phyloP scores from a whole-genome alignment of 2,888 invertebrate species.

The Cerceris ruficornis region DNA sequence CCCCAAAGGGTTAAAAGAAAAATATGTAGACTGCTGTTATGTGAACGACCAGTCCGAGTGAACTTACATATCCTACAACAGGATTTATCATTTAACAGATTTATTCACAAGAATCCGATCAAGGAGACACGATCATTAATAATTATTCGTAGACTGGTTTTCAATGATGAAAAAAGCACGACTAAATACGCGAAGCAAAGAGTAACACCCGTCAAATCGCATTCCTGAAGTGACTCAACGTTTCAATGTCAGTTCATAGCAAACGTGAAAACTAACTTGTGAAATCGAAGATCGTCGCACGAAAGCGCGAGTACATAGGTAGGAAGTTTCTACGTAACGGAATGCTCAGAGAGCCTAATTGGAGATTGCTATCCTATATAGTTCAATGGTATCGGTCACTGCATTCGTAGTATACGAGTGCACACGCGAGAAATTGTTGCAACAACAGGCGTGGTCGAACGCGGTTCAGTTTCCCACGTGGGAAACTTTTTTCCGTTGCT shows the following conservation, averaged over 20 bases:
- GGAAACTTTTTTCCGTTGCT: slow-evolving; percentile 10
- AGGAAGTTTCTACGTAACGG: not conserved
- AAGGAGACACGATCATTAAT: too few relatives aligned
- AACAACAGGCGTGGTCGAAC: slow-evolving; percentile 26
- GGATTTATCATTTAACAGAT: too few relatives aligned
- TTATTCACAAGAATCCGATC: too few relatives aligned
- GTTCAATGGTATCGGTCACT: slow-evolving; percentile 31
- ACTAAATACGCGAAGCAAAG: not conserved
- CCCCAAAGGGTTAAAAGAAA: too few relatives aligned
- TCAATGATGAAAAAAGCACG: not conserved
- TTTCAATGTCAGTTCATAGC: not conserved
- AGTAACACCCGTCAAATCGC: slow-evolving; percentile 1
- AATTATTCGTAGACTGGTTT: not conserved
- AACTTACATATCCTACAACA: too few relatives aligned
- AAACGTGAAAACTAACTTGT: too few relatives aligned
- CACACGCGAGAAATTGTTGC: not conserved
- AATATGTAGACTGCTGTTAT: too few relatives aligned
- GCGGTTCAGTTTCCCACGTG: slow-evolving; percentile 31
- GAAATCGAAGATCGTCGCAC: too few relatives aligned
- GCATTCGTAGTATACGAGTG: slow-evolving; percentile 17
- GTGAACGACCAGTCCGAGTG: too few relatives aligned
- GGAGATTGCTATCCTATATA: slow-evolving; percentile 5
- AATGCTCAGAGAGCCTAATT: slow-evolving; percentile 3
- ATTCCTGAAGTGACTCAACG: not conserved
- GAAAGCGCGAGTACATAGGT: not conserved